These are phyloP conservation scores for Apteryx owenii DNA, from an alignment of 2,113 vertebrate species.

Conservation along the genomic window DNA sequence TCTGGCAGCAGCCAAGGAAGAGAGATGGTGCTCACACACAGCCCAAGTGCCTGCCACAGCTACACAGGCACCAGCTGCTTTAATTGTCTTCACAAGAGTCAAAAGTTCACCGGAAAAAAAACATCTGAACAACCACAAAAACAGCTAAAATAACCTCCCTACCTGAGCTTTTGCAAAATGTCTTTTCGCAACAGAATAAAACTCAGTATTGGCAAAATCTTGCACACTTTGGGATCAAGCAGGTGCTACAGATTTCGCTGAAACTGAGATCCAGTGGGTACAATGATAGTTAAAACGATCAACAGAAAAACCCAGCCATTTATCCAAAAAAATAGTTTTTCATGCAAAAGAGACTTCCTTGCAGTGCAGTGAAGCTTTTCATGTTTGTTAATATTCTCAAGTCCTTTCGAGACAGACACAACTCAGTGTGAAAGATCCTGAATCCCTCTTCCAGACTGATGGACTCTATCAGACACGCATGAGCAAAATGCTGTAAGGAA, in stretches of 20 bases:
- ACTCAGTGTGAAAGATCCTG: neutral
- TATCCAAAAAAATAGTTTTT: neutral
- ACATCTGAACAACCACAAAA: neutral
- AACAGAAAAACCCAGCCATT: neutral
- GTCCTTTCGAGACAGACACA: neutral
- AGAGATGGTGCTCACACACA: neutral
- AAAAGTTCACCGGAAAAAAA: neutral
- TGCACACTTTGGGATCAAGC: neutral
- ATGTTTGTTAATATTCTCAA: too few species aligned
- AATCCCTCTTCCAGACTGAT: neutral
- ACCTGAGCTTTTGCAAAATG: neutral
- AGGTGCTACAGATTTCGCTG: neutral
- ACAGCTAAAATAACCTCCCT: neutral
- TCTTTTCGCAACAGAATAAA: fast-evolving
- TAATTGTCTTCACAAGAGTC: neutral
- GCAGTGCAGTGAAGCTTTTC: neutral
- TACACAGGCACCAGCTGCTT: neutral
- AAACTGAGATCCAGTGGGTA: neutral
- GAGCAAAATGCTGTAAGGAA: neutral
- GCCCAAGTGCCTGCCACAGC: neutral
- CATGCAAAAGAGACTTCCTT: neutral
- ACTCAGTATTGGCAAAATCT: neutral
- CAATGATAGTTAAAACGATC: neutral
- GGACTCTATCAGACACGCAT: neutral
- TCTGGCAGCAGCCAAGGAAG: neutral